Base-by-base conservation (phyloP, 2,888 invertebrate species). In the Caenorhabditis uteleia region DNA sequence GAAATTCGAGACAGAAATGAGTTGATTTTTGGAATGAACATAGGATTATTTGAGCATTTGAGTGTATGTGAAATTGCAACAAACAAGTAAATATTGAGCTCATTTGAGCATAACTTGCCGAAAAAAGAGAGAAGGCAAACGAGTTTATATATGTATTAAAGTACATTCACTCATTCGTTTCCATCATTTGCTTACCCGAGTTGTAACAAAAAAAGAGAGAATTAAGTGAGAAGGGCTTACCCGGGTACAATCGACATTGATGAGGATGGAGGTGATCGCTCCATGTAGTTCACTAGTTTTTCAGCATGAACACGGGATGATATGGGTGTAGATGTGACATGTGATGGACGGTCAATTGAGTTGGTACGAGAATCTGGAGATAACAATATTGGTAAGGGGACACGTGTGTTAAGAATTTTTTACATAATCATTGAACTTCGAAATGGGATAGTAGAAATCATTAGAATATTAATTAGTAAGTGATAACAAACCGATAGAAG, bases 261-360 rank as follows among this genome's bases (percentile, higher is more conserved):
- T 18, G 57, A 57, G 10, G 57, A 49, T 23, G 58, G 58, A 16
- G 57, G 65, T 31, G 65, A 65, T 27, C 55, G 39, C 40, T 59
- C 59, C 65, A 65, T 65, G 48, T 65, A 48, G 44, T 59, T 57
- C 29, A 65, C 59, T 23, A 65, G 55, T 31, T 65, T 65, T 49
- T 65, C 65, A 31, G 50, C 65, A 5, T 59, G 65, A 50, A 65
- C 65, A 34, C 65, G 55, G 1, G 65, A 65, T 10, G 59, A 55
- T 6, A 65, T 65, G 8, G 65, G 65, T 14, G 65, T 43, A n/a
- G 42, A 27, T 27, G 2, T 46, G 44, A 54, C 43, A n/a, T n/a
- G n/a, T 20, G 45, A 27, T 23, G 54, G 54, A 31, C 54, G 57
- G 33, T 56, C 51, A 1, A 57, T 36, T 3, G 40, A 20, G 33